Base-by-base conservation (phyloP, 2,888 invertebrate genomes). In the Maniola hyperantus region DNA sequence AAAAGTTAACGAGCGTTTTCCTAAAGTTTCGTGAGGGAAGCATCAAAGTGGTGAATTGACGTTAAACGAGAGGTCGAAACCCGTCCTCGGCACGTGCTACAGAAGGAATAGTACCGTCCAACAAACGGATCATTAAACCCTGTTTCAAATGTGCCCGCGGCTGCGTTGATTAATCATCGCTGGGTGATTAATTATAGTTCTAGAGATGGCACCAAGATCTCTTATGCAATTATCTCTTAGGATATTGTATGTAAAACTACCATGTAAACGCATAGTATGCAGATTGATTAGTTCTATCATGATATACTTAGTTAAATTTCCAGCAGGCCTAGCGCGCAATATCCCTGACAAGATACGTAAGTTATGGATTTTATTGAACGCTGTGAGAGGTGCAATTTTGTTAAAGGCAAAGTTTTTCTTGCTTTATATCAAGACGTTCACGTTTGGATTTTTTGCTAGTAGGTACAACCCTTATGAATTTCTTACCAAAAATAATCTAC, bases 91-190 rank as follows among this genome's bases (percentile, higher is more conserved):
- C 83, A 81, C 81, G 81, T 79, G 83, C 79, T 68, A 74, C 75
- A 73, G 77, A 81, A 83, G 80, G 81, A 85, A 83, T 79, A 83
- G 81, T 79, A 82, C 77, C 79, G 78, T 83, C 83, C 82, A 77
- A 84, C 85, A 86, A 87, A 84, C 82, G 86, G 80, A 87, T 88
- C 87, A 87, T 89, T 89, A 87, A 85, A 84, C 82, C 79, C 83
- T 80, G 79, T 77, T 86, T 83, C 81, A 84, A 88, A 85, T 82
- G 78, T 77, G 80, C 83, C 84, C 81, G 81, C 82, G 83, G 83
- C 82, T 78, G 76, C 75, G 76, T 81, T 84, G 84, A 89, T 90
- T 88, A 88, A 89, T 89, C 87, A 89, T 89, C 84, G 80, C 81
- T 73, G 78, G 73, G 80, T 86, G 86, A 88, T 89, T 89, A 88